Percentiles rank a stretch among this genome's conserved stretches.
These are phyloP conservation scores for Hypomecis punctinalis DNA, from an alignment of 2,888 invertebrate genomes.

Conservation along the genomic window DNA sequence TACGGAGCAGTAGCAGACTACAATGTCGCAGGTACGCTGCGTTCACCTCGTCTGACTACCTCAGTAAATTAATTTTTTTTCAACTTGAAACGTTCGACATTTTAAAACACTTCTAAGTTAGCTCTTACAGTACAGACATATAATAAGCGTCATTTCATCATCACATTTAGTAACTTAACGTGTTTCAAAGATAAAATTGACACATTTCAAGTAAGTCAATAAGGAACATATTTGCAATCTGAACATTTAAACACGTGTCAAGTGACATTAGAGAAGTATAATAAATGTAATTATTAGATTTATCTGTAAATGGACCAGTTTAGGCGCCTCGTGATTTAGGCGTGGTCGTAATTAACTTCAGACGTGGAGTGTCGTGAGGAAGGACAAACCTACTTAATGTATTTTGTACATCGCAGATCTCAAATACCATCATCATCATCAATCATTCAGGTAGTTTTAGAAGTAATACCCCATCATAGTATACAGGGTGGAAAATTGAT, in stretches of 20 bases:
- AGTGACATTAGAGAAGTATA: constrained; percentile 21
- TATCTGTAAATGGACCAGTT: constrained; percentile 25
- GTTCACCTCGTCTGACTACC: too few relatives aligned
- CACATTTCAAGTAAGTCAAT: constrained; percentile 10
- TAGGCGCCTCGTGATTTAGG: constrained; percentile 22
- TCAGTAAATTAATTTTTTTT: too few relatives aligned
- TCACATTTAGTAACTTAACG: not conserved
- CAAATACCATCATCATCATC: not conserved
- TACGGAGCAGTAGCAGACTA: too few relatives aligned
- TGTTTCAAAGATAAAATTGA: not conserved
- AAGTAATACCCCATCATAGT: too few relatives aligned
- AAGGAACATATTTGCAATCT: constrained; percentile 22
- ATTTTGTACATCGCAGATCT: constrained; percentile 2
- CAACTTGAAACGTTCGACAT: too few relatives aligned
- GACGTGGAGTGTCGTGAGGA: constrained; percentile 6
- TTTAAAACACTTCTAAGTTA: too few relatives aligned
- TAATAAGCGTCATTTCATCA: too few relatives aligned
- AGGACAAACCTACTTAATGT: constrained; percentile 25
- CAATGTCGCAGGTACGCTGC: too few relatives aligned
- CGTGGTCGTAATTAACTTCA: constrained; percentile 22
- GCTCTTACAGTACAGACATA: too few relatives aligned
- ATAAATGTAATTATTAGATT: constrained; percentile 23
- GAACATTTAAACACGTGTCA: constrained; percentile 20
- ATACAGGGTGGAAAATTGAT: too few relatives aligned
- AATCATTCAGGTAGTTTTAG: too few relatives aligned